A percentile compares a stretch with the other conserved stretches of the same genome.
phyloP scores from a whole-genome alignment of 2,888 invertebrate species.

The Ypsolopha sequella region DNA sequence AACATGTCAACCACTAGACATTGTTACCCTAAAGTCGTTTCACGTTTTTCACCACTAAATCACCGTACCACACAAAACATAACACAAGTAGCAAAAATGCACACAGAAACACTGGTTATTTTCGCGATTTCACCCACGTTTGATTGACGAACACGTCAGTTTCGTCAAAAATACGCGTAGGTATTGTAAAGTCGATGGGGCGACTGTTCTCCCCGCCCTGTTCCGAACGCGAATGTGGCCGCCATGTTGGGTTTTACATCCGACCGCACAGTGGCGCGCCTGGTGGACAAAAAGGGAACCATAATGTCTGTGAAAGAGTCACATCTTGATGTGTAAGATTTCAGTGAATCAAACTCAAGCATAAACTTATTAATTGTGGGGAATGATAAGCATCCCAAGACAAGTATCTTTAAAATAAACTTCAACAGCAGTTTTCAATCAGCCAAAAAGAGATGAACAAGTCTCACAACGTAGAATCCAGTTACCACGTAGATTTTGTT shows the following conservation, averaged over 20 bases:
- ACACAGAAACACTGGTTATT: slow-evolving; percentile 60
- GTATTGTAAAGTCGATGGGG: slow-evolving; percentile 59
- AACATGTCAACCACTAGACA: slow-evolving; percentile 71
- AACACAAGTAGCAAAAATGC: slow-evolving; percentile 54
- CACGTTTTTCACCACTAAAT: slow-evolving; percentile 61
- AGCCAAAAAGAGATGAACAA: too few relatives aligned
- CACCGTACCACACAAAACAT: slow-evolving; percentile 53
- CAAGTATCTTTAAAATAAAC: too few relatives aligned
- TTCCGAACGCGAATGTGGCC: slow-evolving; percentile 61
- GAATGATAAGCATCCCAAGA: too few relatives aligned
- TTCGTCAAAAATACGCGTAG: slow-evolving; percentile 65
- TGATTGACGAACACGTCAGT: slow-evolving; percentile 58
- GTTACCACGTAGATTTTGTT: too few relatives aligned
- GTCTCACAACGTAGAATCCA: too few relatives aligned
- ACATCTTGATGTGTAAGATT: slow-evolving; percentile 1
- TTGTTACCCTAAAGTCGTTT: slow-evolving; percentile 66
- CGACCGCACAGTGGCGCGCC: neutral
- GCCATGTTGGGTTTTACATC: slow-evolving; percentile 2
- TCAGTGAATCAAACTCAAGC: too few relatives aligned
- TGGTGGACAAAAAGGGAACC: neutral
- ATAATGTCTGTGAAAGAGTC: slow-evolving; percentile 6
- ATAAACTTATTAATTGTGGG: too few relatives aligned
- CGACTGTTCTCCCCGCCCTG: slow-evolving; percentile 70
- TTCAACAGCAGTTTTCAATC: too few relatives aligned
- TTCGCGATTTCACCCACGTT: slow-evolving; percentile 63